Evolutionary conservation across 2,888 invertebrate species (phyloP).

Genomic region (Vanessa cardui): DNA sequence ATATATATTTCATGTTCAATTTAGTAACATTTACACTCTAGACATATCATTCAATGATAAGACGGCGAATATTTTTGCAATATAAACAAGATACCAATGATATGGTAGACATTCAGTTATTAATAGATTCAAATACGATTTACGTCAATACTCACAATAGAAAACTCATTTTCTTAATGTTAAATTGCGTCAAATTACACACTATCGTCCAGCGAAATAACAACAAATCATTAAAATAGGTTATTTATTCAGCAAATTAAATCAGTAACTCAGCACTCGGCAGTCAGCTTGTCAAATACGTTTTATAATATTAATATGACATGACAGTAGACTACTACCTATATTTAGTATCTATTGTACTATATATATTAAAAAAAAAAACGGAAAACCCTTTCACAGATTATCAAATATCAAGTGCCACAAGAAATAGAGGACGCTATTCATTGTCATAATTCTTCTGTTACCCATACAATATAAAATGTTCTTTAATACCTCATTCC

Average conservation of each 20-base stretch:
- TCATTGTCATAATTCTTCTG: no score
- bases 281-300: constrained; percentile 43
- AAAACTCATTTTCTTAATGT: constrained; percentile 80
- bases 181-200: constrained; percentile 45
- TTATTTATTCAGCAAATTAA: constrained; percentile 46
- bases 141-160: constrained; percentile 82
- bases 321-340: no score
- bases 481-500: no score
- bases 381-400: not conserved
- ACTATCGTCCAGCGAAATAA: constrained; percentile 51
- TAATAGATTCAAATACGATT: constrained; percentile 58
- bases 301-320: constrained; percentile 12
- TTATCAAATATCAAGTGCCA: not conserved
- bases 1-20: not conserved
- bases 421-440: no score
- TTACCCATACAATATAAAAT: no score
- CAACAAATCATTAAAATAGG: constrained; percentile 67
- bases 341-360: no score
- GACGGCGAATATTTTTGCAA: not conserved
- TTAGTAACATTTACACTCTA: not conserved
- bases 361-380: no score
- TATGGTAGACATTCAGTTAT: constrained; percentile 59
- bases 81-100: constrained; percentile 69
- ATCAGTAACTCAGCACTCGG: constrained; percentile 33
- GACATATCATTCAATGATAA: not conserved